A percentile compares a stretch with the other conserved stretches of the same genome.
phyloP scores from a whole-genome alignment of 2,113 vertebrate species.

The Crypturellus undulatus region DNA sequence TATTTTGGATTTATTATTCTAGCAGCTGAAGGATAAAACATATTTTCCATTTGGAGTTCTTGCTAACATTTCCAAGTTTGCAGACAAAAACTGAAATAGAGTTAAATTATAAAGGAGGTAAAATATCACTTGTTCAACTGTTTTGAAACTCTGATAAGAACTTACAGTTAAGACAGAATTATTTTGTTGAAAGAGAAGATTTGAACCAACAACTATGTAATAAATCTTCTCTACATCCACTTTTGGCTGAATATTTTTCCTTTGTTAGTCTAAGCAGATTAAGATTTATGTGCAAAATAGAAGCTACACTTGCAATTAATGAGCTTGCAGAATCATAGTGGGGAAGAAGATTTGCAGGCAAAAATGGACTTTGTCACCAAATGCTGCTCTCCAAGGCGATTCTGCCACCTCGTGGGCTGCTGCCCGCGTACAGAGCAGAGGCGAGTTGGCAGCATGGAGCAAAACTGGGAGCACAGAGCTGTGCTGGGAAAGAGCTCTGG shows the following conservation, averaged over 20 bases:
- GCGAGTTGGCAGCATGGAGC: no score
- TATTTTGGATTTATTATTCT: neutral
- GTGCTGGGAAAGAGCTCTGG: rapidly evolving
- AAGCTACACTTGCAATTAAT: neutral
- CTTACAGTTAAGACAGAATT: neutral
- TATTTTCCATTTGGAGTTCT: neutral
- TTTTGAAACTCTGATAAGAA: neutral
- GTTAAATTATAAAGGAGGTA: neutral
- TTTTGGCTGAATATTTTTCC: neutral
- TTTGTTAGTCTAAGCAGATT: conserved; percentile 5
- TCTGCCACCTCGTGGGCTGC: conserved; percentile 58
- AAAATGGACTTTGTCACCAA: neutral
- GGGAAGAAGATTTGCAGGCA: neutral
- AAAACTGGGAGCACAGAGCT: neutral
- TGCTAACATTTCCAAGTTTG: neutral
- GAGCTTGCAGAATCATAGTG: neutral
- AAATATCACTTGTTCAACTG: neutral
- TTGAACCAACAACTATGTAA: neutral
- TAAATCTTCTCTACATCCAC: neutral
- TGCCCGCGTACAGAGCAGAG: neutral
- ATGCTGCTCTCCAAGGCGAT: conserved; percentile 6
- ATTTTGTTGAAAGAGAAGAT: neutral
- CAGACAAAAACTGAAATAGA: neutral
- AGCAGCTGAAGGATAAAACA: neutral
- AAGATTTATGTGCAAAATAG: neutral